phyloP scores from a whole-genome alignment of 2,888 invertebrate genomes.

The Caenorhabditis wallacei region DNA sequence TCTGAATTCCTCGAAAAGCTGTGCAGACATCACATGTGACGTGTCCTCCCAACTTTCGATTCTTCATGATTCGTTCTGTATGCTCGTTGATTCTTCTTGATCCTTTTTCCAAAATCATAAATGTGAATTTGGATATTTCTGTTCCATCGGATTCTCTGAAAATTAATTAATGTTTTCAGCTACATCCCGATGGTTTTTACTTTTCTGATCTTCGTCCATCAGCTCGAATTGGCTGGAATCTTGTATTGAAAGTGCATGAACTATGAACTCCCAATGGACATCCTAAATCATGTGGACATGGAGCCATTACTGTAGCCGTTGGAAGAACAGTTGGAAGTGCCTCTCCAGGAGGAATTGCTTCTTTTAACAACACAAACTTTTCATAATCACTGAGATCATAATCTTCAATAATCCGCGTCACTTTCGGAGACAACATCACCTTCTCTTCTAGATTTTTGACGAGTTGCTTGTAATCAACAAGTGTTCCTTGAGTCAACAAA shows the following conservation, averaged over 20 bases:
- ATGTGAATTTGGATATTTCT: constrained; percentile 88
- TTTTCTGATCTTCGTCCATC: constrained; percentile 76
- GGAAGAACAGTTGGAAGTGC: constrained; percentile 77
- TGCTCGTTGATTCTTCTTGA: constrained; percentile 60
- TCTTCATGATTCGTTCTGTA: constrained; percentile 66
- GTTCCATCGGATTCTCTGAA: constrained; percentile 82
- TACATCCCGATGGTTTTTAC: background rate
- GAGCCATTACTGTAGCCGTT: constrained; percentile 80
- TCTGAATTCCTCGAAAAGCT: constrained; percentile 77
- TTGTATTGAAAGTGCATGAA: constrained; percentile 74
- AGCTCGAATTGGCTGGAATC: constrained; percentile 76
- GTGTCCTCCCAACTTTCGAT: constrained; percentile 73
- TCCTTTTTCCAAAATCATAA: constrained; percentile 91
- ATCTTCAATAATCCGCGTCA: constrained; percentile 67
- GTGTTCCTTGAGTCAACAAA: constrained; percentile 86
- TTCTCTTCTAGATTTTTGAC: constrained; percentile 49
- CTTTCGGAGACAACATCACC: constrained; percentile 46
- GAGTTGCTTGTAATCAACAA: constrained; percentile 63
- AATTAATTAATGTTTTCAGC: too few relatives aligned
- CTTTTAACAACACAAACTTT: constrained; percentile 74
- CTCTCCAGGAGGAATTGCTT: constrained; percentile 70
- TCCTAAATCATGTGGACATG: constrained; percentile 90
- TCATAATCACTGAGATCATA: constrained; percentile 75
- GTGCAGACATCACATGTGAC: constrained; percentile 79
- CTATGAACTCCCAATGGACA: constrained; percentile 87